Conservation (phyloP, 1,140 invertebrate species). For the Nylanderia fulva region DNA sequence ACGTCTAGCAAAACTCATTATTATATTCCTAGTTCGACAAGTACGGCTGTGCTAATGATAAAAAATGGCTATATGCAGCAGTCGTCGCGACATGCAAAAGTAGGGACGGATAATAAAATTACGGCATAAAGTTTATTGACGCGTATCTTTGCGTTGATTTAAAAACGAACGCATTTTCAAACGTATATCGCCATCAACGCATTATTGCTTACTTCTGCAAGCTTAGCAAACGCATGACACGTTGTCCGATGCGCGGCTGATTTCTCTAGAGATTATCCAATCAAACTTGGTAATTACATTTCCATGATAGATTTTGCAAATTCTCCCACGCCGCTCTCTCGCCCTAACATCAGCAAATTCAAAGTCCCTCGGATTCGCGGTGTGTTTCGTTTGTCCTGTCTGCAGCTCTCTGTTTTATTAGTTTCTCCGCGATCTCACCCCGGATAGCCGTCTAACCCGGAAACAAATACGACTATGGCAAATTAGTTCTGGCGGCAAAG, state of each 20-base stretch:
- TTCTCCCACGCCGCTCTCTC: slow-evolving; percentile 48
- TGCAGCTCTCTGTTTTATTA: slow-evolving; percentile 51
- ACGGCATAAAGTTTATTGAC: slow-evolving; percentile 59
- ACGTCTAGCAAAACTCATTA: slow-evolving; percentile 68
- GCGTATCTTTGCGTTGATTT: slow-evolving; percentile 64
- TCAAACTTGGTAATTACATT: slow-evolving; percentile 80
- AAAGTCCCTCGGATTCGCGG: slow-evolving; percentile 36
- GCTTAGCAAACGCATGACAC: slow-evolving; percentile 32
- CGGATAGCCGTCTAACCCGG: slow-evolving; percentile 37
- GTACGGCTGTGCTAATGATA: slow-evolving; percentile 60
- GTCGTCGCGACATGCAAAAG: background rate
- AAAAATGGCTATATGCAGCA: slow-evolving; percentile 8
- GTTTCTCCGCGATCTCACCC: slow-evolving; percentile 32
- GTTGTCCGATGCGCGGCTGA: slow-evolving; percentile 23
- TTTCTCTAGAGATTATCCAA: slow-evolving; percentile 72
- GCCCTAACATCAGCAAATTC: slow-evolving; percentile 36
- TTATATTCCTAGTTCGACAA: slow-evolving; percentile 65
- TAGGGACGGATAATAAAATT: slow-evolving; percentile 56
- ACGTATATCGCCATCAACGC: background rate
- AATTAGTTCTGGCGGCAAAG: slow-evolving; percentile 56
- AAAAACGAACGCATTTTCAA: slow-evolving; percentile 38
- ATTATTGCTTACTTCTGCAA: slow-evolving; percentile 39
- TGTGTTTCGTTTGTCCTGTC: slow-evolving; percentile 57
- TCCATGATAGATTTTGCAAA: slow-evolving; percentile 70
- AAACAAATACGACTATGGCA: slow-evolving; percentile 47